phyloP scores from a whole-genome alignment of 23 tunicate genomes.

The Oikopleura albicans region DNA sequence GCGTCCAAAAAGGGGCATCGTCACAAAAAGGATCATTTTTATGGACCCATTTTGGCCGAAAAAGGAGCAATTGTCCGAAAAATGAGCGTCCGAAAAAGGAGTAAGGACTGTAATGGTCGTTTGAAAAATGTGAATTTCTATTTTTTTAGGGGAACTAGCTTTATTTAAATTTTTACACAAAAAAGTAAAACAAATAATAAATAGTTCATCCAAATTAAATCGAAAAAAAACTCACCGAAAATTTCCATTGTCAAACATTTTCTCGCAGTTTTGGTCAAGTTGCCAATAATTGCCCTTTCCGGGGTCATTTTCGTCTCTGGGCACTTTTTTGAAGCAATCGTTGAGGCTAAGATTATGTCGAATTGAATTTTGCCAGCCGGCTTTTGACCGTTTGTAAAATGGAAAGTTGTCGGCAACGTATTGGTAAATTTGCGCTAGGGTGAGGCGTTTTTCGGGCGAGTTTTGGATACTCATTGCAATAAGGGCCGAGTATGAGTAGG shows the following conservation, averaged over 20 bases:
- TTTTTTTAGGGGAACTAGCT: too few species aligned
- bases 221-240: conserved; percentile 34
- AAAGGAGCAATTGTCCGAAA: too few species aligned
- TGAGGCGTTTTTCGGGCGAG: conserved; percentile 87
- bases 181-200: too few species aligned
- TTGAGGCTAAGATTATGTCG: conserved; percentile 78
- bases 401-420: conserved; percentile 97
- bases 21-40: too few species aligned
- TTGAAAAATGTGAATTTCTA: too few species aligned
- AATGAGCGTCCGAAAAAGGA: too few species aligned
- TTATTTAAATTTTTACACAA: too few species aligned
- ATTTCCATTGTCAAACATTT: conserved; percentile 96
- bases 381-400: conserved; percentile 70
- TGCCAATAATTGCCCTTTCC: conserved; percentile 95
- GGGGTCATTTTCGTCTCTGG: conserved; percentile 89
- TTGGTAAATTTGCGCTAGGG: conserved; percentile 61
- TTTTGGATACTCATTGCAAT: conserved; percentile 94
- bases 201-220: too few species aligned
- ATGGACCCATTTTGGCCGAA: too few species aligned
- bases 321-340: conserved; percentile 90
- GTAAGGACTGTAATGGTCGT: too few species aligned
- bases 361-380: conserved; percentile 95
- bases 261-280: conserved; percentile 88
- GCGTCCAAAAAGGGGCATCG: too few species aligned
- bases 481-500: conserved; percentile 79